phyloP scores from a whole-genome alignment of 2,113 vertebrate genomes.

The Zosterops japonicus region DNA sequence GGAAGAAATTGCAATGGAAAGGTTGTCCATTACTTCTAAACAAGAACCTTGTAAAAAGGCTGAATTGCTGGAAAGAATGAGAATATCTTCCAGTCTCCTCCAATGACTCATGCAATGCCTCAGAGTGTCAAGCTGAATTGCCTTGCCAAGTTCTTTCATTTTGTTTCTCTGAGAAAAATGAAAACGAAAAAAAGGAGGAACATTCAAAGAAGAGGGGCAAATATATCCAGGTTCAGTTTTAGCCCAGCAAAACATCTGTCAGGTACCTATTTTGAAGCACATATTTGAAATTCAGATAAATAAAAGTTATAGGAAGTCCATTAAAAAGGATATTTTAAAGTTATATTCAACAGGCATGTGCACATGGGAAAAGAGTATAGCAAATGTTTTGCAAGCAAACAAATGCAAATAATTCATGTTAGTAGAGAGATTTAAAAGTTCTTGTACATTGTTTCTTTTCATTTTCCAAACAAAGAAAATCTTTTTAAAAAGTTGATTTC shows the following conservation, averaged over 20 bases:
- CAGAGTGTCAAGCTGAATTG: conserved; percentile 30
- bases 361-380: not conserved
- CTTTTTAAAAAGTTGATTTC: not conserved
- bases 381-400: not conserved
- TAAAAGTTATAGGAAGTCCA: conserved; percentile 25
- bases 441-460: not conserved
- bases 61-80: conserved; percentile 26
- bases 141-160: conserved; percentile 47
- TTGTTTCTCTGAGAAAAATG: conserved; percentile 59
- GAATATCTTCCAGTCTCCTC: not conserved
- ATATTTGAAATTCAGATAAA: conserved; percentile 30
- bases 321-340: not conserved
- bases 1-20: not conserved
- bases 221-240: not conserved
- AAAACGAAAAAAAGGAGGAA: not conserved
- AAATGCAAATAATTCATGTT: not conserved
- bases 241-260: not conserved
- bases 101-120: conserved; percentile 7
- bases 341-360: not conserved
- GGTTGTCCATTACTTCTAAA: not conserved
- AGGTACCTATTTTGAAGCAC: not conserved
- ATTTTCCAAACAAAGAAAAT: not conserved
- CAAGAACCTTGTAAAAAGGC: not conserved
- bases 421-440: not conserved
- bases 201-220: not conserved